Evolutionary conservation across 2,113 vertebrate species (phyloP).

Genomic region (Pseudolaguvia tuberculata): DNA sequence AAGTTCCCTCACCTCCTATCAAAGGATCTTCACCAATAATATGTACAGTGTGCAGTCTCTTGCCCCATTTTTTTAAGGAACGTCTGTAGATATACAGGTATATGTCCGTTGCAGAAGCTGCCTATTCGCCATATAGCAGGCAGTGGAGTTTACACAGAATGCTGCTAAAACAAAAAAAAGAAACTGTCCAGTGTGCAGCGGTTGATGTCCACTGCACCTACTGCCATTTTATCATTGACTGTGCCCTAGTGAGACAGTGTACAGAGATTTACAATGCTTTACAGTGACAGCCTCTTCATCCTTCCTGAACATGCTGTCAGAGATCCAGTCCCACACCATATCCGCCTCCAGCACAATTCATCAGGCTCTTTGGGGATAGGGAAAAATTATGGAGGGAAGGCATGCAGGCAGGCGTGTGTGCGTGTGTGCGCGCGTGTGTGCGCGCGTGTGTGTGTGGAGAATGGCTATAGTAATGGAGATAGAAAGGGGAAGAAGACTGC

Average conservation of each 20-base stretch:
- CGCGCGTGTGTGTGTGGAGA: neutral
- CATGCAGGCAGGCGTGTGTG: constrained; percentile 9
- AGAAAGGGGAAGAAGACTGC: constrained; percentile 31
- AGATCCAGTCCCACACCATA: constrained; percentile 7
- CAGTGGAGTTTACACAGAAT: neutral
- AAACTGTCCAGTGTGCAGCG: neutral
- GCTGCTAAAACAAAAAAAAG: neutral
- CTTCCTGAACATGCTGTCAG: constrained; percentile 22
- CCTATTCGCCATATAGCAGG: neutral
- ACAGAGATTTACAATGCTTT: constrained; percentile 14
- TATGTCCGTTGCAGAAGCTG: neutral
- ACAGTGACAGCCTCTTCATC: constrained; percentile 26
- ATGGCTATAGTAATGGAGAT: constrained; percentile 8
- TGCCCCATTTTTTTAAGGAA: neutral
- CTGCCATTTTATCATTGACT: constrained; percentile 17
- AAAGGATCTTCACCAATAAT: neutral
- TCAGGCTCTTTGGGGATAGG: constrained; percentile 8
- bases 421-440: constrained; percentile 8
- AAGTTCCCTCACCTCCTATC: neutral
- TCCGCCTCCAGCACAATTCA: constrained; percentile 18
- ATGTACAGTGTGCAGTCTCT: neutral
- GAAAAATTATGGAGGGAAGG: constrained; percentile 15
- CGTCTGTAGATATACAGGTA: neutral
- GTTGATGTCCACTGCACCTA: neutral
- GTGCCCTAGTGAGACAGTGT: constrained; percentile 13